Evolutionary conservation across 2,113 vertebrate genomes (phyloP), one percentile per base, ranked within the genome.

Genomic region (Pelecanus crispus): DNA sequence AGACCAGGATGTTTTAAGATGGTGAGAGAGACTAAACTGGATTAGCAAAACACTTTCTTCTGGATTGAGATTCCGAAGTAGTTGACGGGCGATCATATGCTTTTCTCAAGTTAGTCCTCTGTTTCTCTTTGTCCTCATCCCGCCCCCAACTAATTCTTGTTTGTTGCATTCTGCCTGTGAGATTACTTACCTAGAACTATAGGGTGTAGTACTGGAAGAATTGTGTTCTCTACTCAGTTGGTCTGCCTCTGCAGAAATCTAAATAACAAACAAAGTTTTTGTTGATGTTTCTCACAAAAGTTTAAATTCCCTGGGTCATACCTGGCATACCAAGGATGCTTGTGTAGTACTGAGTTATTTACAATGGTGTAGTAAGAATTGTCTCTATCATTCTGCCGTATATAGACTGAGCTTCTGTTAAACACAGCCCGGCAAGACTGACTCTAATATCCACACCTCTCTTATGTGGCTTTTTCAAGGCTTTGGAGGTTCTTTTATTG

Each of bases 401-500:
- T 71, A 0, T 63, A 44, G 49, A 65, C 2, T n/a, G 31, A 73
- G 7, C 11, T 92, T 81, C 72, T 75, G 32, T 74, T 78, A 88
- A 83, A 68, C 8, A 42, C 11, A 53, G 31, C 40, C 31, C 40
- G 36, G 5, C 20, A 58, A 49, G 34, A 49, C 73, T 72, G 62
- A 49, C 40, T 74, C 81, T 94, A 66, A 88, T 38, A 11, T 53
- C 14, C 20, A 38, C 4, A 52, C 40, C 34, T 97, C 50, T 95
- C 74, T 82, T 73, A 19, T 40, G 7, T 97, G 36, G n/a, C 82
- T 93, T 92, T 81, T 96, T 88, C 17, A 96, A 98, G 98, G 98
- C 66, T 98, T 98, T 97, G 98, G 98, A 90, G 98, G 98, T 90
- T 98, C 98, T 84, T 98, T 98, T 81, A 98, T 99, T 96, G 40